Conservation (phyloP, 1,140 invertebrate genomes). For the Apis florea region DNA sequence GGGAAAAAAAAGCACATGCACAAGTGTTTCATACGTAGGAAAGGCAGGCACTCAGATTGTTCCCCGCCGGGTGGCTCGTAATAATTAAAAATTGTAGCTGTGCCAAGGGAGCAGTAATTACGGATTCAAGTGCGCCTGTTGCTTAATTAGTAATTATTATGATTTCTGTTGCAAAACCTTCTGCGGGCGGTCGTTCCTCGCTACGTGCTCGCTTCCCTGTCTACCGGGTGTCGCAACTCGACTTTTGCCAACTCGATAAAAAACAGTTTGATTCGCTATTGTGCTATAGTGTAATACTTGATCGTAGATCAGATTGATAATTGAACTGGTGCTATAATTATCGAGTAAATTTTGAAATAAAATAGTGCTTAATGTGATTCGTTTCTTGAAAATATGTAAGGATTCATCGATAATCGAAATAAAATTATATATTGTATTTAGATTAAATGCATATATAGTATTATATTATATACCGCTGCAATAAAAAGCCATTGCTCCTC, state of each 20-base stretch:
- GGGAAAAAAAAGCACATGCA: neutral
- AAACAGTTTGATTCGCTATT: neutral
- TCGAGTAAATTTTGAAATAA: no score
- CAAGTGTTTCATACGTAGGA: neutral
- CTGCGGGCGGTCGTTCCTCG: neutral
- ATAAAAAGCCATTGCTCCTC: no score
- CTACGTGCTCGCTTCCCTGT: neutral
- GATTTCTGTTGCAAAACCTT: conserved; percentile 20
- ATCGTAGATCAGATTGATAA: neutral
- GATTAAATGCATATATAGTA: no score
- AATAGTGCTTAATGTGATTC: no score
- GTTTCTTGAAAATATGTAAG: no score
- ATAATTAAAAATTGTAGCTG: conserved; percentile 44
- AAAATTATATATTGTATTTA: no score
- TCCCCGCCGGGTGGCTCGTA: neutral
- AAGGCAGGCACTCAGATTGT: conserved; percentile 18
- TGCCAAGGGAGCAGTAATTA: conserved; percentile 23
- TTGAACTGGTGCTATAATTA: no score
- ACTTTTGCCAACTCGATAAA: neutral
- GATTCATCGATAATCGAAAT: no score
- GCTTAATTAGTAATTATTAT: conserved; percentile 47
- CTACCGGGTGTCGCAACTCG: conserved; percentile 20
- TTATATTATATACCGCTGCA: no score
- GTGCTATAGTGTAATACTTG: neutral
- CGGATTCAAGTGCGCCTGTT: conserved; percentile 41